These are phyloP conservation scores for Grapholita molesta DNA, from an alignment of 1,140 invertebrate genomes.

Conservation along the genomic window DNA sequence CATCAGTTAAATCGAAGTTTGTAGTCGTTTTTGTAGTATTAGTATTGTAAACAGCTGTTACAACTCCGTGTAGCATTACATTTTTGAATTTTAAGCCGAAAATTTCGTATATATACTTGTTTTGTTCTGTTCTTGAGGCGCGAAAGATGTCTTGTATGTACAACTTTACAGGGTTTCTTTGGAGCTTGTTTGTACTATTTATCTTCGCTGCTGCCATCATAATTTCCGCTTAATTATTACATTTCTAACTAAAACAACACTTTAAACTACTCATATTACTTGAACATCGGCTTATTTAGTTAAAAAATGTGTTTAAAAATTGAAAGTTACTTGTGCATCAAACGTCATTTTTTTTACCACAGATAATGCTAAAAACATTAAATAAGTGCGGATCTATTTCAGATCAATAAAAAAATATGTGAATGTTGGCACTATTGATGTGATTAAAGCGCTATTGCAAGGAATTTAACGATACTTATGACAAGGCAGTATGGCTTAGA, in stretches of 20 bases:
- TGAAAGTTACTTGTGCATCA: not conserved
- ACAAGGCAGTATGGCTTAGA: too few species aligned
- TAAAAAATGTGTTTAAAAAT: not conserved
- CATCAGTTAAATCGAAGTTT: conserved; percentile 60
- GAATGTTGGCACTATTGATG: not conserved
- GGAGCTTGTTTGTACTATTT: conserved; percentile 1
- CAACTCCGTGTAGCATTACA: conserved; percentile 63
- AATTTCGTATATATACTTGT: conserved; percentile 63
- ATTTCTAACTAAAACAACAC: not conserved
- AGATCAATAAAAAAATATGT: not conserved
- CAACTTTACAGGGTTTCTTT: conserved; percentile 54
- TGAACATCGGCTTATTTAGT: not conserved
- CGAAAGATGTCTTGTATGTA: conserved; percentile 70
- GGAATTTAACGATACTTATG: too few species aligned
- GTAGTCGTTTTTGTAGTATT: conserved; percentile 25
- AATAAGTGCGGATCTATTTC: not conserved
- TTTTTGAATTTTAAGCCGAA: conserved; percentile 62
- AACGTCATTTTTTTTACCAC: not conserved
- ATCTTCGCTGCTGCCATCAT: not conserved
- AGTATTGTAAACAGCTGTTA: conserved; percentile 52
- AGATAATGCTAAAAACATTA: not conserved
- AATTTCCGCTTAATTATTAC: too few species aligned
- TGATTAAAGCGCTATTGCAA: not conserved
- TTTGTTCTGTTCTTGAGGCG: conserved; percentile 43
- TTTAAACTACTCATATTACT: not conserved